Evolutionary conservation across 2,113 vertebrate species (phyloP).

Genomic region (Thinocorus orbignyianus): DNA sequence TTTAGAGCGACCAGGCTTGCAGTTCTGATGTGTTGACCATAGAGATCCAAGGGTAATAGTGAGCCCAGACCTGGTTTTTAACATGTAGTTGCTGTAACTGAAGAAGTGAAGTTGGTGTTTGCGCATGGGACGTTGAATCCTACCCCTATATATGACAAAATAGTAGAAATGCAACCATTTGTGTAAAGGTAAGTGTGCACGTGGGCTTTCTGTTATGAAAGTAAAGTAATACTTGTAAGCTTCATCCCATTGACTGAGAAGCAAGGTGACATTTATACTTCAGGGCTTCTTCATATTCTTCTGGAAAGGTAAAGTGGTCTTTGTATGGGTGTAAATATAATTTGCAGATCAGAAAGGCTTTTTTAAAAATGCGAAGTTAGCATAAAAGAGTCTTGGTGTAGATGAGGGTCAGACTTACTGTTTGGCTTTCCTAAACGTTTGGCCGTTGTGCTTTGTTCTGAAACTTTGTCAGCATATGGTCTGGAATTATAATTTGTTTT

Average conservation of each 20-base stretch:
- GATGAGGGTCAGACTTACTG: not conserved
- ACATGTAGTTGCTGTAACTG: not conserved
- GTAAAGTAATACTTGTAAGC: not conserved
- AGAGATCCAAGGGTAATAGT: not conserved
- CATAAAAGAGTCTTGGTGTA: not conserved
- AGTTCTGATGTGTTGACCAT: not conserved
- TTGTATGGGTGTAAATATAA: not conserved
- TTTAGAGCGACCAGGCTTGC: not conserved
- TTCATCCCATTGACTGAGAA: not conserved
- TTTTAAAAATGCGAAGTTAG: not conserved
- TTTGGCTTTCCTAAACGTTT: not conserved
- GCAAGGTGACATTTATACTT: not conserved
- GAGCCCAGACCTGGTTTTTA: not conserved
- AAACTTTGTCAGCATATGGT: not conserved
- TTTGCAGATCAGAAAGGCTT: not conserved
- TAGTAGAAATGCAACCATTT: not conserved
- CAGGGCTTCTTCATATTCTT: not conserved
- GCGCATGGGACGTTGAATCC: not conserved
- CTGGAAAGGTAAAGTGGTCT: not conserved
- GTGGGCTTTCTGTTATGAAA: not conserved
- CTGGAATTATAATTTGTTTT: not conserved
- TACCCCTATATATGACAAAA: not conserved
- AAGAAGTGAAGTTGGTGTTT: not conserved
- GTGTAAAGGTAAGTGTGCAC: not conserved
- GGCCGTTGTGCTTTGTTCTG: not conserved